Base-by-base conservation (phyloP, 2,113 vertebrate species). In the Dinomys branickii region DNA sequence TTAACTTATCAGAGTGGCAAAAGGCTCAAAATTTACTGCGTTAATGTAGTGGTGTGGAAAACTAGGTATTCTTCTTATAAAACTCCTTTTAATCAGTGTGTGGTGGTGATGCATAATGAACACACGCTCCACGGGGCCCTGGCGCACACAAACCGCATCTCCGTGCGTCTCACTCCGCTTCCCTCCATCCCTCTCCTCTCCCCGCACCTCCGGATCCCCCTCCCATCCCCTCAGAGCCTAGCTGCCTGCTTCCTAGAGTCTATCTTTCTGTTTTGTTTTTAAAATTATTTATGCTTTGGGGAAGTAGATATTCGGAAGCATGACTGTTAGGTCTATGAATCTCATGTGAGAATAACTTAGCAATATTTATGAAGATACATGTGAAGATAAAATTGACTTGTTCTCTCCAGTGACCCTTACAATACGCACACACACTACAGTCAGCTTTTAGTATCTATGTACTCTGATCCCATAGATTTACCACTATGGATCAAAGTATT, bases 71-170 rank as follows among this genome's bases (percentile, higher is more conserved):
- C 13, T 80, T 19, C 22, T 33, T 33, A 33, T 50, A 50, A 78
- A 78, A 17, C 16, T 33, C 47, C 11, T 47, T 50, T 44, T 78
- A 17, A 78, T 50, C 47, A 50, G 28, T 4, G 30, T 26, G 17
- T 33, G 44, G 26, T 30, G 50, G 75, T 78, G 14, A 50, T 9
- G 44, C 14, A 17, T 9, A 50, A 17, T 33, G 16, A 24, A 22
- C 11, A 11, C 41, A 33, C 33, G 16, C 0, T 0, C 28, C 41
- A 19, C 1, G 41, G 75, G 75, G 44, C 7, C 14, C 3, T 6
- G 41, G 26, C 30, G 11, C 7, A 28, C 7, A 50, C 44, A 33
- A 4, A 30, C 24, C 5, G 5, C 12, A 30, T 13, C 14, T 30
- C 6, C 5, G 7, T 30, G 1, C 12, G 5, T 8, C 17, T 77